These are phyloP conservation scores for Apeira syringaria DNA, from an alignment of 2,888 invertebrate species.

Conservation along the genomic window DNA sequence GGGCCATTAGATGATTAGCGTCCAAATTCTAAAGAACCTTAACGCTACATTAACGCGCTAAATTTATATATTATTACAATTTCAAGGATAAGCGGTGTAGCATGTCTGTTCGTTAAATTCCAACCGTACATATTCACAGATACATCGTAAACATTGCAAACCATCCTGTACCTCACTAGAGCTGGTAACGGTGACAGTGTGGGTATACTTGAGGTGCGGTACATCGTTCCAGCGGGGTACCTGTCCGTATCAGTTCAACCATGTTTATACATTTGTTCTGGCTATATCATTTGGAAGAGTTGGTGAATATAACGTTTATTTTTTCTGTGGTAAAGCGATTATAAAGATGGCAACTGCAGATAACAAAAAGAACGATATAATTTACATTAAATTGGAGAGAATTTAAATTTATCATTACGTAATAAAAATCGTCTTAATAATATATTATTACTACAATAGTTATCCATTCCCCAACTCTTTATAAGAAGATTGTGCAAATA, in stretches of 20 bases:
- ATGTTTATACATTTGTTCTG: conserved; percentile 40
- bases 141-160: conserved; percentile 63
- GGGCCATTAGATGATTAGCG: no score
- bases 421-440: no score
- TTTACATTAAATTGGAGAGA: no score
- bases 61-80: no score
- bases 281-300: not conserved
- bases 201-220: conserved; percentile 95
- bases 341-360: no score
- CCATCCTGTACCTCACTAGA: conserved; percentile 86
- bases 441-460: not conserved
- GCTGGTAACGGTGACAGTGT: conserved; percentile 89
- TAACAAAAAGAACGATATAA: no score
- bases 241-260: conserved; percentile 65
- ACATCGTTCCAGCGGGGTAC: conserved; percentile 88
- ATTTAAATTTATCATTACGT: no score
- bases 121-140: conserved; percentile 49
- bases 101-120: conserved; percentile 37
- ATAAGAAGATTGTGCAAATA: not conserved
- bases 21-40: no score
- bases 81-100: conserved; percentile 5
- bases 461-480: conserved; percentile 1
- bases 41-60: not conserved
- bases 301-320: conserved; percentile 4
- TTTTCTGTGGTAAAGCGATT: not conserved